Conservation (phyloP, 2,113 vertebrate genomes). For the Rallus limicola region DNA sequence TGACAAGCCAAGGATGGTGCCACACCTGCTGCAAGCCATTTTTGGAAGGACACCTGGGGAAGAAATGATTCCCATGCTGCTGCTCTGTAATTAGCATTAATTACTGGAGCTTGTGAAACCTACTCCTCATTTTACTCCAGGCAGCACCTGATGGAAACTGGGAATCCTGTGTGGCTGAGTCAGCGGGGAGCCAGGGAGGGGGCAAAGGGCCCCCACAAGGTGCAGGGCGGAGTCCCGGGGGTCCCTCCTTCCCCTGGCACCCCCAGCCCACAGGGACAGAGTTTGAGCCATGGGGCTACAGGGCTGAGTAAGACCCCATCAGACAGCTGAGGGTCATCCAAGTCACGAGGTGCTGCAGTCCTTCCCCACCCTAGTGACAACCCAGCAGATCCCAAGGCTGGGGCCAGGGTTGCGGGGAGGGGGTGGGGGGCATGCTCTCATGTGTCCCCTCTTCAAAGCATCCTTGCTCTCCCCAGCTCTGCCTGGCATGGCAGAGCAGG, state of each 20-base stretch:
- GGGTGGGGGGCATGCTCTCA: neutral
- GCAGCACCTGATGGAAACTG: conserved; percentile 48
- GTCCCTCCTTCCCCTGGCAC: neutral
- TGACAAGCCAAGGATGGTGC: conserved; percentile 32
- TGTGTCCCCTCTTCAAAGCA: neutral
- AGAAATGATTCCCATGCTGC: conserved; percentile 56
- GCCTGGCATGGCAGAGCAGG: fast-evolving
- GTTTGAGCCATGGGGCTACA: neutral
- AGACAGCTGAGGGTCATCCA: neutral
- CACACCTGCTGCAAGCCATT: conserved; percentile 58
- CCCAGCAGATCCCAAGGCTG: neutral
- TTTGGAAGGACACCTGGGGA: conserved; percentile 67
- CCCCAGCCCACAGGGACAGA: neutral
- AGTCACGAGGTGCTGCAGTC: neutral
- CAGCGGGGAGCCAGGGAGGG: neutral
- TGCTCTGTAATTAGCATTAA: conserved; percentile 72
- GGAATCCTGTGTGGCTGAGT: conserved; percentile 48
- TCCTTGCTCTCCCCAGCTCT: neutral
- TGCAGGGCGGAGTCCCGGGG: neutral
- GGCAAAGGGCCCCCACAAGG: neutral
- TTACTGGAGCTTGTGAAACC: conserved; percentile 61
- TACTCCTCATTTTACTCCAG: conserved; percentile 41
- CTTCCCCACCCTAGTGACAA: neutral
- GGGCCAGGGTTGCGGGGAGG: no score
- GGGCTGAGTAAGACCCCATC: neutral